Percentiles rank a stretch among this genome's conserved stretches.
These are phyloP conservation scores for Ginglymostoma cirratum DNA, from an alignment of 2,113 vertebrate species.

Conservation along the genomic window DNA sequence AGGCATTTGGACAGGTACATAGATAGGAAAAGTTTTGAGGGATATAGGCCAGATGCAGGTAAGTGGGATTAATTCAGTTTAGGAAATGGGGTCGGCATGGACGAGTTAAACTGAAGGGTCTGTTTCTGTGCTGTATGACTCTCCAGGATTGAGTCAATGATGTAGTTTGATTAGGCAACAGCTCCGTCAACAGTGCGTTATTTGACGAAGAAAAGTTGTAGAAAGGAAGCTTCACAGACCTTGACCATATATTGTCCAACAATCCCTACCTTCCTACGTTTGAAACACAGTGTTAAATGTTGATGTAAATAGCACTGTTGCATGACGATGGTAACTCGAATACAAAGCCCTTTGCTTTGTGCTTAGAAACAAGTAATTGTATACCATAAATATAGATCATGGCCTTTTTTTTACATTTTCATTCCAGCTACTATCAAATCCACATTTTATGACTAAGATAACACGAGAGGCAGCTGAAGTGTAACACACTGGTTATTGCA, in stretches of 20 bases:
- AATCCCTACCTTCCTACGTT: background rate
- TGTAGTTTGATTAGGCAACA: background rate
- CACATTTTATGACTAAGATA: background rate
- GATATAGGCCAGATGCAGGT: too few relatives aligned
- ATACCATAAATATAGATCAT: background rate
- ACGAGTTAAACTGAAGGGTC: too few relatives aligned
- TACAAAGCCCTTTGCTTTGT: background rate
- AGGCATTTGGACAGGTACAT: too few relatives aligned
- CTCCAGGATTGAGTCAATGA: background rate
- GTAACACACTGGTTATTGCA: background rate
- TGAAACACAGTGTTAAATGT: background rate
- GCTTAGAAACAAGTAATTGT: background rate
- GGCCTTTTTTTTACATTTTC: background rate
- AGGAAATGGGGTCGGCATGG: too few relatives aligned
- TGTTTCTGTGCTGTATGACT: too few relatives aligned
- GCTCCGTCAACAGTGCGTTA: background rate
- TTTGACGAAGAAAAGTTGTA: background rate
- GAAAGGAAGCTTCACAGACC: background rate
- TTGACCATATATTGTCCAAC: background rate
- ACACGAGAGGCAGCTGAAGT: background rate
- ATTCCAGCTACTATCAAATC: background rate
- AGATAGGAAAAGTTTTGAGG: too few relatives aligned
- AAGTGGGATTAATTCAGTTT: too few relatives aligned
- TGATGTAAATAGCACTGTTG: background rate
- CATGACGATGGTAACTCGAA: background rate